These are phyloP conservation scores for Emmelina monodactyla DNA, from an alignment of 2,888 invertebrate genomes.

Conservation along the genomic window DNA sequence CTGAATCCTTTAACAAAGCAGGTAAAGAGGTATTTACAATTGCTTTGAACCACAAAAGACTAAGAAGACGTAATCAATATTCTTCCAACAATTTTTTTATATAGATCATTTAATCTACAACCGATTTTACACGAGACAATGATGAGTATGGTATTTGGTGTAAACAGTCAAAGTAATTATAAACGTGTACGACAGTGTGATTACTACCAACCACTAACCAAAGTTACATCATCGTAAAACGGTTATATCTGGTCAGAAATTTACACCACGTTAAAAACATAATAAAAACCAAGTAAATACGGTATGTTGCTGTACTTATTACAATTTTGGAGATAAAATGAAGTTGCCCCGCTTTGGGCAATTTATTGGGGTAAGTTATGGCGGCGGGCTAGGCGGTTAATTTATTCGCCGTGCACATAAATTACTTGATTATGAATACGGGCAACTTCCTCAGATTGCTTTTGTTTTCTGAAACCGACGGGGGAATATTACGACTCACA, in stretches of 20 bases:
- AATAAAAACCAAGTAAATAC: conserved; percentile 36
- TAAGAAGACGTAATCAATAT: too few relatives aligned
- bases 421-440: conserved; percentile 67
- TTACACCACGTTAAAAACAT: conserved; percentile 33
- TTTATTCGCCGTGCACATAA: conserved; percentile 68
- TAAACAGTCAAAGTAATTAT: too few relatives aligned
- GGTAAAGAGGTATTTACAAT: too few relatives aligned
- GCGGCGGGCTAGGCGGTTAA: conserved; percentile 61
- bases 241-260: conserved; percentile 43
- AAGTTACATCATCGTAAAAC: conserved; percentile 50
- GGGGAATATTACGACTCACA: background rate
- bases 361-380: conserved; percentile 67
- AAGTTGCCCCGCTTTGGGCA: conserved; percentile 64
- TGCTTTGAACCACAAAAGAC: too few relatives aligned
- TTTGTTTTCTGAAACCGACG: background rate
- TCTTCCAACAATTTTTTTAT: too few relatives aligned
- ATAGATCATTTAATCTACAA: too few relatives aligned
- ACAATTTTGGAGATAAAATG: conserved; percentile 64
- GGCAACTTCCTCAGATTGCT: conserved; percentile 24
- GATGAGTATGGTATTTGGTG: too few relatives aligned
- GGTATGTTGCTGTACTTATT: conserved; percentile 57
- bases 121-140: too few relatives aligned
- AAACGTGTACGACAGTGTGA: conserved; percentile 22
- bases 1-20: conserved; percentile 64
- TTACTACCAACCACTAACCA: conserved; percentile 42